These are phyloP conservation scores for Lepetodrilus schrolli DNA, from an alignment of 2,888 invertebrate species.

Conservation along the genomic window DNA sequence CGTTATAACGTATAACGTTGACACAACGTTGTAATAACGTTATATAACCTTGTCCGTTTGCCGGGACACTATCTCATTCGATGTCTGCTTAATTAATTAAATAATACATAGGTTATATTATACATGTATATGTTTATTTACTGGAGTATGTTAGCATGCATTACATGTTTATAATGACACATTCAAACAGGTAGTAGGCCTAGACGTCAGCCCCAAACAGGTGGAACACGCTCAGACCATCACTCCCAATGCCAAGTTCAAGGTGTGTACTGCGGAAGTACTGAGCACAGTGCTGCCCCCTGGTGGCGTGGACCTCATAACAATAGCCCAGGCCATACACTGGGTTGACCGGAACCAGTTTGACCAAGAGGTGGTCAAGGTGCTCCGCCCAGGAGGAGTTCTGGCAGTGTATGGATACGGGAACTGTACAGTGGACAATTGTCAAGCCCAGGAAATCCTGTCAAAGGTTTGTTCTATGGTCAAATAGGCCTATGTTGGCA, in stretches of 20 bases:
- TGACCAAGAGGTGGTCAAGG: conserved; percentile 74
- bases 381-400: conserved; percentile 74
- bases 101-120: no score
- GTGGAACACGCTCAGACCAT: conserved; percentile 70
- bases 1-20: no score
- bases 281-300: conserved; percentile 43
- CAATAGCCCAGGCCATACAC: conserved; percentile 74
- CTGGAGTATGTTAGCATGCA: no score
- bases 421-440: conserved; percentile 42
- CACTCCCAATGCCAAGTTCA: conserved; percentile 58
- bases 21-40: no score
- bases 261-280: conserved; percentile 73
- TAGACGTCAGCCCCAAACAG: conserved; percentile 76
- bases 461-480: no score
- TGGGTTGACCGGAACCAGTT: conserved; percentile 76
- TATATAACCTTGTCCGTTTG: no score
- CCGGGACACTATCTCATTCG: no score
- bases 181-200: conserved; percentile 75
- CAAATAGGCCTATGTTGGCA: no score
- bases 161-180: no score
- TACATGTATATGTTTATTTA: no score
- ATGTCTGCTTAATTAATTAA: no score
- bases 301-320: neutral
- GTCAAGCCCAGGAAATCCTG: conserved; percentile 38
- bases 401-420: conserved; percentile 71